These are phyloP conservation scores for Solenopsis fugax DNA, from an alignment of 1,140 invertebrate species.

Conservation along the genomic window DNA sequence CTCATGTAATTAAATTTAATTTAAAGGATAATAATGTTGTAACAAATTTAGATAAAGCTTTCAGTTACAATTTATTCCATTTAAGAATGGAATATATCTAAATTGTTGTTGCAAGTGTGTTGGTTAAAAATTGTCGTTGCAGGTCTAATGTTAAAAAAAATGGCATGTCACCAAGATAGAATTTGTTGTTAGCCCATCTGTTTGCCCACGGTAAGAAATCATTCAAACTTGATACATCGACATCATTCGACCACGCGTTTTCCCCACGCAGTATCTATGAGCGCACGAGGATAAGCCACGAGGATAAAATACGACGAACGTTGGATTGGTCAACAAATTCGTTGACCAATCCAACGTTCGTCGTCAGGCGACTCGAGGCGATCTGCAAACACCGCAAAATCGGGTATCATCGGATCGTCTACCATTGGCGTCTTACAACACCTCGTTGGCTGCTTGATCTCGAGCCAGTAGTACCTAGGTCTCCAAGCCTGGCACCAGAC, in stretches of 20 bases:
- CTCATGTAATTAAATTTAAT: no score
- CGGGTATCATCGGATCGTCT: not conserved
- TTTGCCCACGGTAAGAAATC: conserved; percentile 44
- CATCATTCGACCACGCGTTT: not conserved
- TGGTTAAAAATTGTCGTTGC: not conserved
- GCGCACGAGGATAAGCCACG: not conserved
- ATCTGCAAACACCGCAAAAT: conserved; percentile 43
- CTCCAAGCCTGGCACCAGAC: conserved; percentile 90
- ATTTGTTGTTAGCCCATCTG: conserved; percentile 1
- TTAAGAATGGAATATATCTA: not conserved
- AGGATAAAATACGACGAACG: not conserved
- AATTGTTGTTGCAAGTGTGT: not conserved
- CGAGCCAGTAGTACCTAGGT: conserved; percentile 85
- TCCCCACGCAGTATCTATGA: not conserved
- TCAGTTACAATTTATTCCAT: not conserved
- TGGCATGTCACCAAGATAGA: not conserved
- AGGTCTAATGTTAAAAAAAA: not conserved
- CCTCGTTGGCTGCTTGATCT: conserved; percentile 17
- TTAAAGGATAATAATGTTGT: no score
- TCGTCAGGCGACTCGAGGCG: conserved; percentile 2
- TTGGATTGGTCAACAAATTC: not conserved
- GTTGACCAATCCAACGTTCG: no score
- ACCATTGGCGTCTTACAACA: not conserved
- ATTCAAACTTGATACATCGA: not conserved
- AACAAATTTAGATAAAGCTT: not conserved